Evolutionary conservation across 2,888 invertebrate genomes (phyloP), one percentile per base, ranked within the genome.

Genomic region (Peribatodes rhomboidaria): DNA sequence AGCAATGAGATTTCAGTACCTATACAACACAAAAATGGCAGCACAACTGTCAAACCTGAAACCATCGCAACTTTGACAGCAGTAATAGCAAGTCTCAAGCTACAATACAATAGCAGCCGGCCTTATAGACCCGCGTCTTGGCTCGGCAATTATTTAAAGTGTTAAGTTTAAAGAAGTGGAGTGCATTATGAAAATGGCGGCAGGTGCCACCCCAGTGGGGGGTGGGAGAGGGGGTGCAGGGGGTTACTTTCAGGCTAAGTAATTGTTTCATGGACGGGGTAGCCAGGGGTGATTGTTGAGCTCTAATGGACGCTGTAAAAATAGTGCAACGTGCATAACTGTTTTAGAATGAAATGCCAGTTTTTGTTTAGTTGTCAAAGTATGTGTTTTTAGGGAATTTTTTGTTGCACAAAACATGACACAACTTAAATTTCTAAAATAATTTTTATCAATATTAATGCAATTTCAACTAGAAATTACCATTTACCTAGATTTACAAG

Each of bases 101-200:
- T 31, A 14, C 47, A 14, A n/a, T n/a, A n/a, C 11, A 47, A 47
- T 47, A 47, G 6, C 31, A 3, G 44, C 44, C 6, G 14, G 39
- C 6, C 27, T 63, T 22, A 14, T 50, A 54, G 49, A 52, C 67
- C 61, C 47, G 61, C 61, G 63, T 63, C 65, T 65, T 65, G 68
- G 46, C 69, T 46, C 16, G 79, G 77, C 87, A 87, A 89, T 89
- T 87, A 88, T 89, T 89, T 88, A 86, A 87, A 89, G 89, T 88
- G 86, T 87, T 85, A 88, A 89, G 83, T 89, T 88, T 86, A 82
- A 77, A 75, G 69, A 71, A 72, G 75, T 79, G 69, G 65, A 79
- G 85, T 88, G 89, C 89, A 89, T 89, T 90, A 90, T 89, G 88
- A 86, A 88, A 90, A 89, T 89, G 83, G 88, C 83, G 81, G 52